Conservation (phyloP, 2,113 vertebrate species). For the Corythaeola cristata region DNA sequence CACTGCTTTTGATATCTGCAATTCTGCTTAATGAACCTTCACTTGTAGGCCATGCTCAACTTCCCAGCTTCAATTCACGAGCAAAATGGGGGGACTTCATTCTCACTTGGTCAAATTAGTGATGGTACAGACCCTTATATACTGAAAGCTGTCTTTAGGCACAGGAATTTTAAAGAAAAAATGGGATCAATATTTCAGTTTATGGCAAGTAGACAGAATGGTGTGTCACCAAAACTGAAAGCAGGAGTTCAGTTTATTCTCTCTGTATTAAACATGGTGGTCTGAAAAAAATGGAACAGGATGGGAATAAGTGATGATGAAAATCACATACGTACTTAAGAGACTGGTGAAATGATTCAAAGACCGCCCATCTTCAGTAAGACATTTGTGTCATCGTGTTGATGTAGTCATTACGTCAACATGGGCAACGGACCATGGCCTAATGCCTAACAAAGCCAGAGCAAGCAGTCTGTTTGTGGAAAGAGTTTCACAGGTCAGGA, state of each 20-base stretch:
- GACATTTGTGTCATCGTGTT: background rate
- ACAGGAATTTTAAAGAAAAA: background rate
- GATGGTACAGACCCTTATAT: background rate
- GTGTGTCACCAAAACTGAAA: background rate
- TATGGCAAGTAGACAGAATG: background rate
- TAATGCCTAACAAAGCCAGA: background rate
- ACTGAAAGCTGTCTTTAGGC: background rate
- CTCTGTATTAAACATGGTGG: background rate
- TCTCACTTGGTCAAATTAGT: background rate
- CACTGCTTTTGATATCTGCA: background rate
- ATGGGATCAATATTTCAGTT: background rate
- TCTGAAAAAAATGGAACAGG: background rate
- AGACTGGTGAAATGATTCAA: background rate
- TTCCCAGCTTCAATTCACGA: background rate
- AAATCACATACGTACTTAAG: background rate
- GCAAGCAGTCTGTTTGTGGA: background rate
- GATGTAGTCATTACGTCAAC: background rate
- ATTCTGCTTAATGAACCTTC: background rate
- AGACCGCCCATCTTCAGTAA: background rate
- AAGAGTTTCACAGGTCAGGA: background rate
- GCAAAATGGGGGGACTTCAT: background rate
- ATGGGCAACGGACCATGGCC: background rate
- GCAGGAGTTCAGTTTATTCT: background rate
- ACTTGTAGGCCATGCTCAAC: background rate
- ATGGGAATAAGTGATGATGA: background rate